Conservation (phyloP, 2,888 invertebrate species). For the Blomia tropicalis region DNA sequence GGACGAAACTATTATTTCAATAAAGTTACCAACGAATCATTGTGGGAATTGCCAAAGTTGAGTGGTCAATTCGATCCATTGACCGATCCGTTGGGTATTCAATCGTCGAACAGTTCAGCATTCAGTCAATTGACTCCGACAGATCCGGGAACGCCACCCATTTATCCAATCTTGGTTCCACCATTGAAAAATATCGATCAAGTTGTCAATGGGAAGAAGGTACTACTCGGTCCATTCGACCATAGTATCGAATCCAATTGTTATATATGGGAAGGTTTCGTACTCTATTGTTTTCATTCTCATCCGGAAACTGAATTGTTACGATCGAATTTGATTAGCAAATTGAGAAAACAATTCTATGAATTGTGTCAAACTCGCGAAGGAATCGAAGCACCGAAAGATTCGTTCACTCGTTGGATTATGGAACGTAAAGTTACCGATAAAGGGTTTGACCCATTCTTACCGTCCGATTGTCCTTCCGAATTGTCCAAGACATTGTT, state of each 20-base stretch:
- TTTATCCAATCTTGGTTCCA: slow-evolving; percentile 40
- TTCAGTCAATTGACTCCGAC: slow-evolving; percentile 28
- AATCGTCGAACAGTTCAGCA: slow-evolving; percentile 25
- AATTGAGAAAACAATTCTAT: slow-evolving; percentile 75
- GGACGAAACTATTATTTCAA: slow-evolving; percentile 93
- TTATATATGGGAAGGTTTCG: slow-evolving; percentile 68
- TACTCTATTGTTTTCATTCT: slow-evolving; percentile 68
- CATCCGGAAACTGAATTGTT: slow-evolving; percentile 85
- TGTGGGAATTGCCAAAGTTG: slow-evolving; percentile 84
- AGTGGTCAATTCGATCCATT: slow-evolving; percentile 56
- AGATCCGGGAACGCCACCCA: slow-evolving; percentile 31
- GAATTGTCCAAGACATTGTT: slow-evolving; percentile 89
- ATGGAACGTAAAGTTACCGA: slow-evolving; percentile 86
- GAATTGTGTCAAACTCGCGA: slow-evolving; percentile 83
- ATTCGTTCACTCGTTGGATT: slow-evolving; percentile 86
- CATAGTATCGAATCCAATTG: slow-evolving; percentile 81
- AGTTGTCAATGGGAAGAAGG: slow-evolving; percentile 23
- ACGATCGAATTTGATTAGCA: slow-evolving; percentile 61
- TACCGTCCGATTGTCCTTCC: slow-evolving; percentile 77
- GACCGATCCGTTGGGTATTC: slow-evolving; percentile 72
- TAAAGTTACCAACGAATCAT: slow-evolving; percentile 80
- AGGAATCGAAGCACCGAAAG: slow-evolving; percentile 80
- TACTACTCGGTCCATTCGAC: slow-evolving; percentile 68
- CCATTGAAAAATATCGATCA: slow-evolving; percentile 42
- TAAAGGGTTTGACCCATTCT: slow-evolving; percentile 69